Base-by-base conservation (phyloP, 2,113 vertebrate genomes). In the human (Homo sapiens) region DNA sequence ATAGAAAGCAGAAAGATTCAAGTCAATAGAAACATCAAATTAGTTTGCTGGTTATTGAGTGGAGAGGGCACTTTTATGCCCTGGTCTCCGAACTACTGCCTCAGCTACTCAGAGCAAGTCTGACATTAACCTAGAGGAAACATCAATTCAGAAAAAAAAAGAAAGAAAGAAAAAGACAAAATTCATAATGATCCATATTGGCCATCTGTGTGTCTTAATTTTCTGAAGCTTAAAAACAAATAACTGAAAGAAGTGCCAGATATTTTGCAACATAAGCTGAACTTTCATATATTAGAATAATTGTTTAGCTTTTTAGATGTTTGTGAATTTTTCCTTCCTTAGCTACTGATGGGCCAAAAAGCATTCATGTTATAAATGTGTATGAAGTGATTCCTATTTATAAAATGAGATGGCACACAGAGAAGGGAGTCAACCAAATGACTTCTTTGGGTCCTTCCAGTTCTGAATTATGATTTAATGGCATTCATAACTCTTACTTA, bases 21-120 rank as follows among this genome's bases (percentile, higher is more conserved):
- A 97, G 97, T 94, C 91, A 97, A 97, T 88, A 93, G n/a, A 18
- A 97, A 72, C 86, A 97, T 96, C 95, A 96, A 79, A 68, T 94
- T 89, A 94, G 94, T 98, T 95, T 52, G 73, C 64, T 79, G 66
- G 80, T 86, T 95, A 96, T 84, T 92, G 83, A 95, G 86, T 32
- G 73, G 72, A 98, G 76, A 98, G 93, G 79, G 89, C 84, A 81
- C 72, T 82, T 43, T n/a, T 17, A 40, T 92, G 68, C 64, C 48
- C 68, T n/a, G 8, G 14, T 83, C 93, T 81, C 90, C 96, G 78
- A 97, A 79, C 83, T 96, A 93, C 66, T n/a, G 6, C 83, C 40
- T 89, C n/a, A 73, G 85, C 35, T 96, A 48, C 9, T 73, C 20
- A 89, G 76, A n/a, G 94, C 55, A 90, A 18, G 0, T 11, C 2